A percentile compares a stretch with the other conserved stretches of the same genome.
phyloP scores from a whole-genome alignment of 2,113 vertebrate species.

The Engystomops pustulosus region DNA sequence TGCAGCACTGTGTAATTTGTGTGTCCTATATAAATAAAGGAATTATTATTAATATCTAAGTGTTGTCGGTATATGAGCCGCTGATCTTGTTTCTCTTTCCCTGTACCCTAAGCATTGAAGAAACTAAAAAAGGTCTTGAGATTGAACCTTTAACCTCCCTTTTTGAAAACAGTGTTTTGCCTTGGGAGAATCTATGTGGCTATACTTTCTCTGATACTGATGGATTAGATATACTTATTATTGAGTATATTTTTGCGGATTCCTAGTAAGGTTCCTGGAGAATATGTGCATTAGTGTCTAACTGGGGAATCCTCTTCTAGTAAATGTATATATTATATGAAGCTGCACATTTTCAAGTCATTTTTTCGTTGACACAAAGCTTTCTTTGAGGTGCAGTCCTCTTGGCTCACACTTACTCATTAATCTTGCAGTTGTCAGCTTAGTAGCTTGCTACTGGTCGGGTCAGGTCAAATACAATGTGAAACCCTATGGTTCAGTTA shows the following conservation, averaged over 20 bases:
- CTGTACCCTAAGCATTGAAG: background rate
- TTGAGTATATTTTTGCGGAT: background rate
- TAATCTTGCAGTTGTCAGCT: conserved; percentile 59
- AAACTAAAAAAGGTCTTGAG: background rate
- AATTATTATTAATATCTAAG: too few species aligned
- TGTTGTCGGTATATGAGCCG: background rate
- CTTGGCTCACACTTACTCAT: conserved; percentile 55
- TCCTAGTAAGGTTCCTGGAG: background rate
- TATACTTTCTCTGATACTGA: too few species aligned
- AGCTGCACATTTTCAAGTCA: conserved; percentile 13
- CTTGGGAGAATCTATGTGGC: too few species aligned
- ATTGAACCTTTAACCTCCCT: background rate
- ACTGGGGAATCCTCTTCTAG: background rate
- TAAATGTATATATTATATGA: background rate
- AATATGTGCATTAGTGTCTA: background rate
- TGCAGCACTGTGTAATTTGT: too few species aligned
- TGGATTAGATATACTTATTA: background rate
- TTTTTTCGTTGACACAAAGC: conserved; percentile 39
- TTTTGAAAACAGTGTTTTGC: background rate
- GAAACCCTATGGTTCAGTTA: conserved; percentile 63
- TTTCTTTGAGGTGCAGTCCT: conserved; percentile 55
- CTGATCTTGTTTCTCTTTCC: background rate
- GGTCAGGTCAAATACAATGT: conserved; percentile 53
- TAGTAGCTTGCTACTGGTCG: conserved; percentile 56
- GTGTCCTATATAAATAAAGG: too few species aligned